Evolutionary conservation across 2,113 vertebrate genomes (phyloP).

Genomic region (Pongo abelii): DNA sequence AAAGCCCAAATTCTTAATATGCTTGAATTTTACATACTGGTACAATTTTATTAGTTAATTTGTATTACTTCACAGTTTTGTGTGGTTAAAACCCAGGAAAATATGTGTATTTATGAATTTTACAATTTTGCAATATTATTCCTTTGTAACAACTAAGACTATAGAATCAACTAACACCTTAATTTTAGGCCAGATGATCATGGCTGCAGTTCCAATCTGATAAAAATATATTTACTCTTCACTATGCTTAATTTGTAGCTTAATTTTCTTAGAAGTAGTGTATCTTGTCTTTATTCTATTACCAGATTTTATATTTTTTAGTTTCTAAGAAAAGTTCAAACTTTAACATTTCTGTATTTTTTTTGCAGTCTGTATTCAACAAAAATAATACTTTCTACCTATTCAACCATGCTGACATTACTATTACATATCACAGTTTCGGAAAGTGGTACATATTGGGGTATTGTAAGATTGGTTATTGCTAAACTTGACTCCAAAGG

Average conservation of each 20-base stretch:
- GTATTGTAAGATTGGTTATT: slow-evolving; percentile 87
- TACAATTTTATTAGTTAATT: slow-evolving; percentile 4
- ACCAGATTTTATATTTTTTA: not conserved
- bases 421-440: slow-evolving; percentile 89
- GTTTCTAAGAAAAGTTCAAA: slow-evolving; percentile 59
- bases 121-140: slow-evolving; percentile 7
- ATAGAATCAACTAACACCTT: not conserved
- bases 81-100: not conserved
- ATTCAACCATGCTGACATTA: slow-evolving; percentile 95
- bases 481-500: slow-evolving; percentile 92
- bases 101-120: not conserved
- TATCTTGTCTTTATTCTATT: slow-evolving; percentile 7
- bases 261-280: not conserved
- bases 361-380: slow-evolving; percentile 90
- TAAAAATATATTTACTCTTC: not conserved
- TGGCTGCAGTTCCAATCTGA: not conserved
- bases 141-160: not conserved
- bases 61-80: not conserved
- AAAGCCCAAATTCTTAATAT: not conserved
- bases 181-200: slow-evolving; percentile 3
- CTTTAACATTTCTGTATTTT: slow-evolving; percentile 51
- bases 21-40: not conserved
- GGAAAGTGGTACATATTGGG: slow-evolving; percentile 84
- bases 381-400: slow-evolving; percentile 92
- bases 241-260: slow-evolving; percentile 18